A percentile compares a stretch with the other conserved stretches of the same genome.
Evolutionary conservation across 2,888 invertebrate species (phyloP).

Genomic region (Drosophila paramelanica): DNA sequence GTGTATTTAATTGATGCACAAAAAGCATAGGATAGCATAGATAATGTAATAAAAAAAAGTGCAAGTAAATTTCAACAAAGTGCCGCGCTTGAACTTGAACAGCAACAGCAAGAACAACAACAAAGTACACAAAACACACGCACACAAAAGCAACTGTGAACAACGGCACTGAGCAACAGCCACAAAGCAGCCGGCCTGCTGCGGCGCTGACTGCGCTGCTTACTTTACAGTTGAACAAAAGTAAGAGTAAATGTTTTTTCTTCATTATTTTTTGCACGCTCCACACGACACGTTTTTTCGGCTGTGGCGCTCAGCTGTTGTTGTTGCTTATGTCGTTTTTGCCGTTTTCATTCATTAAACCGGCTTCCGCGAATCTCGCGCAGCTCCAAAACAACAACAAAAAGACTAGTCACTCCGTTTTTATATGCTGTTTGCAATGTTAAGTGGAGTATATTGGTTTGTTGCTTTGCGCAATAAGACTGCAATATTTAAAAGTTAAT

Average conservation of each 20-base stretch:
- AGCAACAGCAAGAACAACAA: slow-evolving; percentile 26
- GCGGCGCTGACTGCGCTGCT: slow-evolving; percentile 39
- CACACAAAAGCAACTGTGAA: slow-evolving; percentile 48
- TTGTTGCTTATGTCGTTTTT: slow-evolving; percentile 52
- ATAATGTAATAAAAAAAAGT: slow-evolving; percentile 49
- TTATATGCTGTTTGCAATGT: slow-evolving; percentile 1
- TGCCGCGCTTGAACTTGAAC: slow-evolving; percentile 55
- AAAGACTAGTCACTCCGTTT: slow-evolving; percentile 9
- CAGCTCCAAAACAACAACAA: slow-evolving; percentile 43
- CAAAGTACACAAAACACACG: slow-evolving; percentile 6
- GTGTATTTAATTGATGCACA: slow-evolving; percentile 26
- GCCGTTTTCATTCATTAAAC: slow-evolving; percentile 77
- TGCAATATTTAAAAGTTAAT: neutral
- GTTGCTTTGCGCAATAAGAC: neutral
- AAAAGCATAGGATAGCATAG: slow-evolving; percentile 5
- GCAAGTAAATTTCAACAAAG: slow-evolving; percentile 53
- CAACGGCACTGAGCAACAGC: slow-evolving; percentile 44
- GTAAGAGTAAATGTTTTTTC: slow-evolving; percentile 65
- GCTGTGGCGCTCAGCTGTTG: slow-evolving; percentile 74
- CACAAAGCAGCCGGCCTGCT: slow-evolving; percentile 33
- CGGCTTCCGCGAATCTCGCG: slow-evolving; percentile 71
- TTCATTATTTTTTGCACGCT: slow-evolving; percentile 58
- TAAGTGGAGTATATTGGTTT: slow-evolving; percentile 1
- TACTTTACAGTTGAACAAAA: slow-evolving; percentile 66
- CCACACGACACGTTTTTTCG: slow-evolving; percentile 62